Percentiles rank a stretch among this genome's conserved stretches.
phyloP scores from a whole-genome alignment of 2,797 vertebrate species.

The Enteromius mattozi region DNA sequence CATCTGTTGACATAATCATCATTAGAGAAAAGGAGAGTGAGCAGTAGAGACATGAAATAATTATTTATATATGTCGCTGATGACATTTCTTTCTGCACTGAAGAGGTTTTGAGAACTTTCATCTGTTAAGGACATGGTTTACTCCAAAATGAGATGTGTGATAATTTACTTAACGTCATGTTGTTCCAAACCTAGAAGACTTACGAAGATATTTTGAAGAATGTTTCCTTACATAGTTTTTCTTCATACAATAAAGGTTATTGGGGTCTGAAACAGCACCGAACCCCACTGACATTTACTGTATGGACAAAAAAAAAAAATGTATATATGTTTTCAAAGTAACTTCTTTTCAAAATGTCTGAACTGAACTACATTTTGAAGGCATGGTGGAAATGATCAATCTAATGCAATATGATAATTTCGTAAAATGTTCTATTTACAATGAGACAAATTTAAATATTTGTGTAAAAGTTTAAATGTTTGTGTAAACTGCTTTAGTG shows the following conservation, averaged over 20 bases:
- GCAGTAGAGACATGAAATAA: slow-evolving; percentile 3
- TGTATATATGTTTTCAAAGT: too few species aligned
- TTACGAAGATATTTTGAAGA: neutral
- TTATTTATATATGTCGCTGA: slow-evolving; percentile 14
- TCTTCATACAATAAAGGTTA: neutral
- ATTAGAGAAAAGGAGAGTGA: slow-evolving; percentile 8
- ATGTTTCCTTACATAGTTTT: neutral
- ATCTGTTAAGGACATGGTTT: neutral
- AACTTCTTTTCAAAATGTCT: too few species aligned
- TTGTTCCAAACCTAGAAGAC: neutral
- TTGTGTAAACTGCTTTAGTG: neutral
- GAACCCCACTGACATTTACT: too few species aligned
- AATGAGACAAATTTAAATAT: neutral
- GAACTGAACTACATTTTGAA: too few species aligned
- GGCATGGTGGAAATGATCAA: neutral
- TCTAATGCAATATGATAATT: neutral
- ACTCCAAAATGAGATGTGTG: neutral
- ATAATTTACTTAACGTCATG: neutral
- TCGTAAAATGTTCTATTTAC: neutral
- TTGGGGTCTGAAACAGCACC: too few species aligned
- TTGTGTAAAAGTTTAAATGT: neutral
- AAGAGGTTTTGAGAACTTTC: neutral
- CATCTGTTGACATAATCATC: slow-evolving; percentile 20
- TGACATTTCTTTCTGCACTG: neutral
- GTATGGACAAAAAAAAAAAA: too few species aligned